Evolutionary conservation across 2,888 invertebrate species (phyloP), one percentile per base, ranked within the genome.

Genomic region (Cryptops parisi): DNA sequence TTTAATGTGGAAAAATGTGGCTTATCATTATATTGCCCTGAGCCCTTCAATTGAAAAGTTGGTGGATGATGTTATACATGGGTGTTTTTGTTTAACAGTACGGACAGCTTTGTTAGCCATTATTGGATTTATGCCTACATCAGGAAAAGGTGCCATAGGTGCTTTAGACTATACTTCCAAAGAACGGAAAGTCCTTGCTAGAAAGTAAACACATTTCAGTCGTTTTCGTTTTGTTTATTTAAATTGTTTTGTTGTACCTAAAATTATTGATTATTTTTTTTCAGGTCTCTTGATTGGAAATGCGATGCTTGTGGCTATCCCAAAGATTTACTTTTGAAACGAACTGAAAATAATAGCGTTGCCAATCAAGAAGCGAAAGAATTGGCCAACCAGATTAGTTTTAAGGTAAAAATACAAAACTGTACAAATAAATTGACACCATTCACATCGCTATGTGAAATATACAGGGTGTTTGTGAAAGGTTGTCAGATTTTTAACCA

Each of bases 81-180:
- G 15, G 15, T 33, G 15, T 33, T 33, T 33, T 6, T 6, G 15
- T 33, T 33, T 33, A 9, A 33, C 61, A 74, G 74, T 94, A 60
- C 76, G 93, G 57, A 94, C 93, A 51, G 91, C 91, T 12, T 72
- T 94, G 54, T 70, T 94, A 59, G 93, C 93, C 17, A 74, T 94
- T 55, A 90, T 93, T 63, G 88, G 91, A 1, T 94, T 94, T 66
- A 89, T 94, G 88, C 90, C 91, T 1, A 84, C 89, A 3, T 81
- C 85, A 50, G 84, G 87, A 6, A 82, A 81, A 62, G 89, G 90
- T 1, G 90, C 91, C 2, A 84, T 96, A 57, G 94, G 93, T 4
- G 84, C 90, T 2, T 70, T 94, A 22, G 89, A 93, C 67, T 93
- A 89, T 66, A 78, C 84, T 1, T 73, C 81, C n/a, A 82, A 84